phyloP scores from a whole-genome alignment of 2,113 vertebrate genomes.

The Chloebia gouldiae region DNA sequence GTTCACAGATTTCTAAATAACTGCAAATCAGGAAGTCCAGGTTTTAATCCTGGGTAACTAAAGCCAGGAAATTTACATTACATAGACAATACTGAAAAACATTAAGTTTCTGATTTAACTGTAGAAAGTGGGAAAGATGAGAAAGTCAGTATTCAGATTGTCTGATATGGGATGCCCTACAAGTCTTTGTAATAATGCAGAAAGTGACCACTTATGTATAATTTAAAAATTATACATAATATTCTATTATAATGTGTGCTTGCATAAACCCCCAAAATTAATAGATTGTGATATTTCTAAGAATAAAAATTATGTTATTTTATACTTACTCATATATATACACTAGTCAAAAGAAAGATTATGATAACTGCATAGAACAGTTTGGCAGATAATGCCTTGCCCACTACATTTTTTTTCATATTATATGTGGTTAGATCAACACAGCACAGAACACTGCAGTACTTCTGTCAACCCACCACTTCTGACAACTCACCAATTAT shows the following conservation, averaged over 20 bases:
- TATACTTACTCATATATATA: constrained; percentile 1
- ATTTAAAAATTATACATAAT: background rate
- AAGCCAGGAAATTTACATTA: background rate
- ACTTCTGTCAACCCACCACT: constrained; percentile 4
- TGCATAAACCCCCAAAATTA: constrained; percentile 32
- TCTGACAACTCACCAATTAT: constrained; percentile 24
- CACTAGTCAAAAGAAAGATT: background rate
- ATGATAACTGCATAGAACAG: background rate
- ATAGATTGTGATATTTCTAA: background rate
- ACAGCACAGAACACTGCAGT: background rate
- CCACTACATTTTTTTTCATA: background rate
- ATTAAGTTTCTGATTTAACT: background rate
- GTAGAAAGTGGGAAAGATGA: background rate
- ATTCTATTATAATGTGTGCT: background rate
- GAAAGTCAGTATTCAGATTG: background rate
- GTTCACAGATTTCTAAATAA: background rate
- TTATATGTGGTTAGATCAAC: background rate
- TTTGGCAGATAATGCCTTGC: background rate
- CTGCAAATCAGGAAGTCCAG: background rate
- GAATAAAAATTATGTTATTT: constrained; percentile 22
- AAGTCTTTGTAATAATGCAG: background rate
- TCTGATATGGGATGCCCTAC: background rate
- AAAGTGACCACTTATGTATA: too few species aligned
- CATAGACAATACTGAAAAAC: background rate
- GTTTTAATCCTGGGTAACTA: background rate